Evolutionary conservation across 2,888 invertebrate species (phyloP).

Genomic region (Brachycybe producta): DNA sequence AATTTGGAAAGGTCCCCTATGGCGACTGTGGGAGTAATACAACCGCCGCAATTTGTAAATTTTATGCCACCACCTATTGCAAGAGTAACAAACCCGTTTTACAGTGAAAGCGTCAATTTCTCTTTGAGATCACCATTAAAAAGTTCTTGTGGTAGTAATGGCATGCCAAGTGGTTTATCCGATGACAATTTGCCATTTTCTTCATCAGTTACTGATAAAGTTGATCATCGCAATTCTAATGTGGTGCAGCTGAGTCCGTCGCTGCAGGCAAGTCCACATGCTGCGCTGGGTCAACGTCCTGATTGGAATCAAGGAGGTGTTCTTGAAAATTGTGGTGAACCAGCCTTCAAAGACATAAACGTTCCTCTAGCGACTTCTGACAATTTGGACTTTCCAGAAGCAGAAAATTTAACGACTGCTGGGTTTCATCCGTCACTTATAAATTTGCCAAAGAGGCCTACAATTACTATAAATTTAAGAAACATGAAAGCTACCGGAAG

Average conservation of each 20-base stretch:
- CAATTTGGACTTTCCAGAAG: background rate
- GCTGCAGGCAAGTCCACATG: background rate
- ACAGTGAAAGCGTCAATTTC: background rate
- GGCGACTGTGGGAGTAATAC: too few species aligned
- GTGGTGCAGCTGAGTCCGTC: slow-evolving; percentile 17
- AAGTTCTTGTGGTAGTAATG: too few species aligned
- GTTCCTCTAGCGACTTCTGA: background rate
- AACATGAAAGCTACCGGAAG: background rate
- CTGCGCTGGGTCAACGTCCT: background rate
- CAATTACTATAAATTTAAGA: background rate
- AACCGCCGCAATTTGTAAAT: background rate
- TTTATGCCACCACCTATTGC: background rate
- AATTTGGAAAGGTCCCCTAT: too few species aligned
- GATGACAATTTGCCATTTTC: background rate
- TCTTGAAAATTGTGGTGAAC: too few species aligned
- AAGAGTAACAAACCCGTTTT: background rate
- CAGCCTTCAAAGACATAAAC: background rate
- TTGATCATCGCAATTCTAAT: slow-evolving; percentile 12
- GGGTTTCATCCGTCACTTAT: background rate
- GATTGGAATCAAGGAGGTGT: background rate
- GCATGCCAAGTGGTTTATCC: too few species aligned
- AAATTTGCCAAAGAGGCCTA: background rate
- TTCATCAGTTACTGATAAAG: background rate
- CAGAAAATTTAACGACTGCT: background rate
- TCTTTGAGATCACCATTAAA: too few species aligned